Evolutionary conservation across 2,888 invertebrate genomes (phyloP).

Genomic region (Zygogramma bicolorata): DNA sequence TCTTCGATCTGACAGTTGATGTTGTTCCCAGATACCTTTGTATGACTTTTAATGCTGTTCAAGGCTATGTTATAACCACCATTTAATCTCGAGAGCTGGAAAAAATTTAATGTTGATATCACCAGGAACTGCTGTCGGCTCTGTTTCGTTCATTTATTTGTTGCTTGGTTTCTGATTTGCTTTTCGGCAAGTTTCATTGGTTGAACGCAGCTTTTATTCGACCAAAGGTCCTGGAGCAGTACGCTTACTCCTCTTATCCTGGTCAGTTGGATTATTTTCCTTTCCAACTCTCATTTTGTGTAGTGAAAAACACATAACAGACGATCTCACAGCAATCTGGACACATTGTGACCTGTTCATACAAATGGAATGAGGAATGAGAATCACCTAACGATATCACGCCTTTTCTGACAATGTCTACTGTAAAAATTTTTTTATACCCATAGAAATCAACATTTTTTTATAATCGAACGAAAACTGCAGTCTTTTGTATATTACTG

Average conservation of each 20-base stretch:
- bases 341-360: too few relatives aligned
- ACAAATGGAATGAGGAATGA: too few relatives aligned
- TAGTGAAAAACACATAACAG: too few relatives aligned
- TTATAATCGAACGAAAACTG: too few relatives aligned
- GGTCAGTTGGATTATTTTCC: constrained; percentile 74
- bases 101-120: constrained; percentile 19
- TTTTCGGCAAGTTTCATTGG: constrained; percentile 62
- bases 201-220: constrained; percentile 76
- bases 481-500: too few relatives aligned
- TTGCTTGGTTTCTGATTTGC: constrained; percentile 49
- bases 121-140: too few relatives aligned
- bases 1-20: not conserved
- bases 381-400: too few relatives aligned
- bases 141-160: constrained; percentile 48
- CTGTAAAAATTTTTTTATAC: too few relatives aligned
- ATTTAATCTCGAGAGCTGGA: constrained; percentile 48
- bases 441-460: too few relatives aligned
- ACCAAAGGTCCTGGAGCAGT: constrained; percentile 57
- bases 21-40: constrained; percentile 23
- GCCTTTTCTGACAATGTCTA: too few relatives aligned
- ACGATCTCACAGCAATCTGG: too few relatives aligned
- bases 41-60: constrained; percentile 18
- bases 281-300: too few relatives aligned
- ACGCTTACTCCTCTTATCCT: constrained; percentile 63
- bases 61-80: constrained; percentile 21